A percentile compares a stretch with the other conserved stretches of the same genome.
phyloP scores from a whole-genome alignment of 2,797 vertebrate genomes.

The Neosalanx taihuensis region DNA sequence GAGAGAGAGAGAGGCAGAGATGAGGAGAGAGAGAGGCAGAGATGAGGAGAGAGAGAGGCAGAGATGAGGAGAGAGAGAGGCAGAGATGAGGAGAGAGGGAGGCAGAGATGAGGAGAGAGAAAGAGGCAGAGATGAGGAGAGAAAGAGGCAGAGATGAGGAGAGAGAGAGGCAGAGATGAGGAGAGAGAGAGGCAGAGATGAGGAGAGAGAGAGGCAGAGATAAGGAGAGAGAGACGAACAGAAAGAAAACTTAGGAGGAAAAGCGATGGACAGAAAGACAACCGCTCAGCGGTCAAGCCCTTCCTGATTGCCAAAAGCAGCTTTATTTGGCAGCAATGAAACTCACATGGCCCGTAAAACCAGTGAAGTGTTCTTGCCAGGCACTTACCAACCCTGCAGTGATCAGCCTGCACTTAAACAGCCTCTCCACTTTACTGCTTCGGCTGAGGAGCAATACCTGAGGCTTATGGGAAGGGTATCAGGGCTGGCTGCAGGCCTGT shows the following conservation, averaged over 20 bases:
- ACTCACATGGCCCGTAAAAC: constrained; percentile 45
- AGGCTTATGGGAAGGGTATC: neutral
- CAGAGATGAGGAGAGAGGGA: neutral
- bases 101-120: neutral
- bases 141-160: neutral
- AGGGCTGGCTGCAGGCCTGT: neutral
- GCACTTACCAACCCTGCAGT: constrained; percentile 1
- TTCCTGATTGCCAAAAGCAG: constrained; percentile 13
- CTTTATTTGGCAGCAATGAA: constrained; percentile 48
- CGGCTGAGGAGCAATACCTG: neutral
- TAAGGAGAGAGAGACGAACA: too few relatives aligned
- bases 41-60: too few relatives aligned
- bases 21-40: neutral
- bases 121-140: neutral
- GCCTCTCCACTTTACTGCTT: constrained; percentile 13
- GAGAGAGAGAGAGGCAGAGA: neutral
- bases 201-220: too few relatives aligned
- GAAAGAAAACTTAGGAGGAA: neutral
- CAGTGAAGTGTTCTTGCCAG: constrained; percentile 13
- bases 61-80: too few relatives aligned
- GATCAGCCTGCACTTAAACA: constrained; percentile 18
- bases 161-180: neutral
- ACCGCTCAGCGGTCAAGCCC: neutral
- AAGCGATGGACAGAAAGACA: neutral
- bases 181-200: neutral